Percentiles rank a stretch among this genome's conserved stretches.
Evolutionary conservation across 2,888 invertebrate species (phyloP).

Genomic region (Perithous albicinctus): DNA sequence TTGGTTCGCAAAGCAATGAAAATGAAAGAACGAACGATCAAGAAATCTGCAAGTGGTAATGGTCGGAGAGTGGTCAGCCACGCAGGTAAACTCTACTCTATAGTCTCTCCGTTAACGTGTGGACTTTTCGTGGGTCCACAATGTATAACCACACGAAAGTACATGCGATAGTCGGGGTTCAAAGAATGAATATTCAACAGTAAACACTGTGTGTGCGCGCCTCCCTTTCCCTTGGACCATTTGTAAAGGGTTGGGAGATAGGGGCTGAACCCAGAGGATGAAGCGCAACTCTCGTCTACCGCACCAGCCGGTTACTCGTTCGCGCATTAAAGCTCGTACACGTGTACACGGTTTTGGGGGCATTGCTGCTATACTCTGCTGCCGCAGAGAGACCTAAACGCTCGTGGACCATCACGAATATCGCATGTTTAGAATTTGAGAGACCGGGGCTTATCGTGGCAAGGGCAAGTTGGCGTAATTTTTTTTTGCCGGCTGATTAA

Average conservation of each 20-base stretch:
- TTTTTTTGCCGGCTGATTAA: too few species aligned
- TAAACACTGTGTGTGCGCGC: slow-evolving; percentile 73
- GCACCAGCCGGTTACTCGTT: slow-evolving; percentile 55
- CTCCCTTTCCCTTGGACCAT: slow-evolving; percentile 55
- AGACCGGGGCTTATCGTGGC: too few species aligned
- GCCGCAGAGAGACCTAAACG: neutral
- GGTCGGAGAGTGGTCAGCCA: neutral
- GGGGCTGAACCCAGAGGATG: slow-evolving; percentile 45
- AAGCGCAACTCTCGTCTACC: slow-evolving; percentile 38
- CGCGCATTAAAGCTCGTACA: slow-evolving; percentile 54
- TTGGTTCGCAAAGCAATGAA: neutral
- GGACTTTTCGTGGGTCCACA: slow-evolving; percentile 71
- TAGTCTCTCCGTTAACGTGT: slow-evolving; percentile 74
- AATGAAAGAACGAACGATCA: neutral
- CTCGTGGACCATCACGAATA: slow-evolving; percentile 20
- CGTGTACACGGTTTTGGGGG: slow-evolving; percentile 1
- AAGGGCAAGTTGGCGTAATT: too few species aligned
- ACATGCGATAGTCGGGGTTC: slow-evolving; percentile 39
- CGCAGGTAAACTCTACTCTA: slow-evolving; percentile 28
- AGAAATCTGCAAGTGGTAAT: neutral
- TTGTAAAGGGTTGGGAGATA: slow-evolving; percentile 72
- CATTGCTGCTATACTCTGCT: neutral
- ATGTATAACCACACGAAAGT: slow-evolving; percentile 35
- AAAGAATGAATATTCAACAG: slow-evolving; percentile 82
- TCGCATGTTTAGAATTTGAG: too few species aligned